A percentile compares a stretch with the other conserved stretches of the same genome.
Conservation (phyloP, 2,113 vertebrate genomes). For the Dasyurus viverrinus region DNA sequence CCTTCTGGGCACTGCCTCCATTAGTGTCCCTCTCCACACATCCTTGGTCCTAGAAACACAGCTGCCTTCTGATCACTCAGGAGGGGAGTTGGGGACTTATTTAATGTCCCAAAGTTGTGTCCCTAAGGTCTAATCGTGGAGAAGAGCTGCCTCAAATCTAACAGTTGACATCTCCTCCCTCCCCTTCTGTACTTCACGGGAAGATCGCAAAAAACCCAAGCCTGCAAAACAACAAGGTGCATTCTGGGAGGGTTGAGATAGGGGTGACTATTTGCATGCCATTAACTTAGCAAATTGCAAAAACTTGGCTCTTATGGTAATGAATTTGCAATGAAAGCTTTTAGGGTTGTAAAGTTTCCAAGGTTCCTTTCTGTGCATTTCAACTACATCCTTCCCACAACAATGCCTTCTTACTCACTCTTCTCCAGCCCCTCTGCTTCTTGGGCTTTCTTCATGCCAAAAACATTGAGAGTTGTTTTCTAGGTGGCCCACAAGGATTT, state of each 20-base stretch:
- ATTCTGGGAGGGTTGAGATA: not conserved
- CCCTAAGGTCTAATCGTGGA: not conserved
- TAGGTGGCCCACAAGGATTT: slow-evolving; percentile 7
- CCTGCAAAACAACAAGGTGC: not conserved
- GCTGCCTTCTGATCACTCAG: not conserved
- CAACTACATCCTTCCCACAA: slow-evolving; percentile 4
- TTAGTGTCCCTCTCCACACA: not conserved
- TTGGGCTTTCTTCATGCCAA: slow-evolving; percentile 42
- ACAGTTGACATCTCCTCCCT: not conserved
- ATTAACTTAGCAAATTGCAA: slow-evolving; percentile 31
- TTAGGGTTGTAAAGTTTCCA: slow-evolving; percentile 24
- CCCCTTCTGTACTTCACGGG: not conserved
- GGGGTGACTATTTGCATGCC: not conserved
- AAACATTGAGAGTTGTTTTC: slow-evolving; percentile 28
- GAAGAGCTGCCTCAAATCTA: not conserved
- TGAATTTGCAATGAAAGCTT: not conserved
- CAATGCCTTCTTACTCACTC: not conserved
- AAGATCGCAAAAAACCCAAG: not conserved
- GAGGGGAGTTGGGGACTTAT: not conserved
- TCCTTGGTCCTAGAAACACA: not conserved
- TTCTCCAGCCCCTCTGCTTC: not conserved
- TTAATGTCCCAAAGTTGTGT: not conserved
- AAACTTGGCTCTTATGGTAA: not conserved
- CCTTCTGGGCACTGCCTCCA: not conserved
- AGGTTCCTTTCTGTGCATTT: slow-evolving; percentile 21